Evolutionary conservation across 2,797 vertebrate species (phyloP).

Genomic region (Sebastes vulpes): DNA sequence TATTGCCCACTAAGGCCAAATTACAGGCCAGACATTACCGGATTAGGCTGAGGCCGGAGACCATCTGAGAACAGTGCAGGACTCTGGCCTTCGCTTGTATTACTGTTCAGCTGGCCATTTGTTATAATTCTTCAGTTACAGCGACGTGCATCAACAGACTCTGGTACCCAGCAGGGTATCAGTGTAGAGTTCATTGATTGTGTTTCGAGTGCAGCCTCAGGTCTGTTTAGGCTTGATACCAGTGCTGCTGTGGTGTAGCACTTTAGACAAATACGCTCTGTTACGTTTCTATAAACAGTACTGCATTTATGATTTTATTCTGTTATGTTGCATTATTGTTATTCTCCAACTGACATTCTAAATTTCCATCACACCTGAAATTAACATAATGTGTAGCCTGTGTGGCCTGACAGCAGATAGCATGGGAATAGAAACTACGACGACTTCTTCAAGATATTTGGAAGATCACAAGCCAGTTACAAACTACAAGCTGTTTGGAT

Average conservation of each 20-base stretch:
- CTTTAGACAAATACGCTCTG: background rate
- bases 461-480: background rate
- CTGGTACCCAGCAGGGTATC: conserved; percentile 24
- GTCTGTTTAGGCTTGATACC: conserved; percentile 20
- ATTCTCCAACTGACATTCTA: background rate
- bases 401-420: background rate
- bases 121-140: conserved; percentile 29
- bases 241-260: background rate
- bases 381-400: background rate
- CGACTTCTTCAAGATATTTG: background rate
- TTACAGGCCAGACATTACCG: conserved; percentile 50
- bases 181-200: conserved; percentile 46
- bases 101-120: conserved; percentile 4
- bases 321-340: background rate
- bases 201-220: conserved; percentile 31
- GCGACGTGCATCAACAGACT: conserved; percentile 13
- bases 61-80: conserved; percentile 3
- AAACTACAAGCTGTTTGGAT: background rate
- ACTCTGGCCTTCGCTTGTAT: background rate
- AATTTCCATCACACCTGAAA: background rate
- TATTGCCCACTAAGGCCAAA: conserved; percentile 64
- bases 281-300: background rate
- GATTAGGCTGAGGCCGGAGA: conserved; percentile 33
- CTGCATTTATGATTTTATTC: background rate
- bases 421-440: background rate